phyloP scores from a whole-genome alignment of 2,113 vertebrate genomes.

The Butorides virescens region DNA sequence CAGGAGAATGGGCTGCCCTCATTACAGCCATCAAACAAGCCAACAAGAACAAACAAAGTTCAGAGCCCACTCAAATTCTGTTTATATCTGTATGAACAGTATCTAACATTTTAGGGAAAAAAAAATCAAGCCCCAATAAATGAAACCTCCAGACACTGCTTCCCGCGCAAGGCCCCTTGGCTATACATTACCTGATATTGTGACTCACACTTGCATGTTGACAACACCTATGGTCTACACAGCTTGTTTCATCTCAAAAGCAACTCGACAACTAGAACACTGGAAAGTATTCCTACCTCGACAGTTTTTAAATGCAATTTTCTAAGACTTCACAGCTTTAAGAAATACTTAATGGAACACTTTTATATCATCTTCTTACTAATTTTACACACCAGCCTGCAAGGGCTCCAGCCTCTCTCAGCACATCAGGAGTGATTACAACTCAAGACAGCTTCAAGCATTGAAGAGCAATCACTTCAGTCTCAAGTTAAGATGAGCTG shows the following conservation, averaged over 20 bases:
- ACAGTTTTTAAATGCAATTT: background rate
- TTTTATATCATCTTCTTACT: background rate
- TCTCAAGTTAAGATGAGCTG: background rate
- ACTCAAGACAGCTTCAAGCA: background rate
- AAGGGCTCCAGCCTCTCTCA: background rate
- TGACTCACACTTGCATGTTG: background rate
- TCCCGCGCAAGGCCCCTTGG: rapidly evolving
- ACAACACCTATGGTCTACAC: background rate
- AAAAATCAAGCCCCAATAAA: background rate
- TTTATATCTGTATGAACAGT: background rate
- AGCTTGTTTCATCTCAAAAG: background rate
- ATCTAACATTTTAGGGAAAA: background rate
- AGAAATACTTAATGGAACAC: background rate
- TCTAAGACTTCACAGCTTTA: background rate
- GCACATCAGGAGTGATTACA: background rate
- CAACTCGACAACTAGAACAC: background rate
- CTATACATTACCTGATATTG: rapidly evolving
- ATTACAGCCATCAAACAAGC: background rate
- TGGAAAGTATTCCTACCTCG: background rate
- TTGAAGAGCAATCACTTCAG: background rate
- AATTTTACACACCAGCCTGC: background rate
- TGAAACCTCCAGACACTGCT: background rate
- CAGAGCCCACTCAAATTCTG: background rate
- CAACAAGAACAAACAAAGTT: background rate
- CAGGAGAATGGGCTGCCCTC: background rate